Base-by-base conservation (phyloP, 2,797 vertebrate species). In the Toxotes lorentzi region DNA sequence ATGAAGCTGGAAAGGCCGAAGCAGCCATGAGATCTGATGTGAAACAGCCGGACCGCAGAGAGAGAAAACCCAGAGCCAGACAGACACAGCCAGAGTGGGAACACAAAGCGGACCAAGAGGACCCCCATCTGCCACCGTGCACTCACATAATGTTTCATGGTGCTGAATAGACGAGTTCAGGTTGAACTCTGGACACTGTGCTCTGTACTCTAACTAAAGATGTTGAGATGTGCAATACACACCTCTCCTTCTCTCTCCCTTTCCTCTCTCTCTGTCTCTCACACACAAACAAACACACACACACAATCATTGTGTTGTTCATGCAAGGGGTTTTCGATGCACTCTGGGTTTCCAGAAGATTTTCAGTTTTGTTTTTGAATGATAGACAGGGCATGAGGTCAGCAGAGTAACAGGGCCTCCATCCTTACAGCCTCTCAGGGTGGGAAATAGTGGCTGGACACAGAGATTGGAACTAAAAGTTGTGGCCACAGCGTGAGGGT, bases 1-100 rank as follows among this genome's bases (percentile, higher is more conserved):
- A 94, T 96, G 91, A 94, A 96, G 8, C 84, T 94, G 79, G 97
- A 97, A 84, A 94, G 96, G 73, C 95, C 97, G 4, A 95, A 97
- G 91, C 95, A 97, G 85, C 95, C 95, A 1, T 98, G 95, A 93
- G 57, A 30, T 40, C 71, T 64, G 53, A 53, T 2, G 60, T 50
- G 57, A 75, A 79, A 53, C 73, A 60, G 59, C 34, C 13, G 17
- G 41, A 75, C 58, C 1, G 3, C 47, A 71, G 67, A 67, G 63
- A 79, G 76, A 86, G 64, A 57, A 73, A 70, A 51, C 68, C 78
- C 82, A 68, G 82, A 82, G 85, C 59, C 48, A 67, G 82, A 73
- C 47, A 63, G 62, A 86, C 67, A 60, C 70, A 79, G 82, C 75
- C 83, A 72, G 88, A 85, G 77, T 23, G 9, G 68, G 41, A 70